Evolutionary conservation across 2,888 invertebrate species (phyloP).

Genomic region (Eretmocerus hayati): DNA sequence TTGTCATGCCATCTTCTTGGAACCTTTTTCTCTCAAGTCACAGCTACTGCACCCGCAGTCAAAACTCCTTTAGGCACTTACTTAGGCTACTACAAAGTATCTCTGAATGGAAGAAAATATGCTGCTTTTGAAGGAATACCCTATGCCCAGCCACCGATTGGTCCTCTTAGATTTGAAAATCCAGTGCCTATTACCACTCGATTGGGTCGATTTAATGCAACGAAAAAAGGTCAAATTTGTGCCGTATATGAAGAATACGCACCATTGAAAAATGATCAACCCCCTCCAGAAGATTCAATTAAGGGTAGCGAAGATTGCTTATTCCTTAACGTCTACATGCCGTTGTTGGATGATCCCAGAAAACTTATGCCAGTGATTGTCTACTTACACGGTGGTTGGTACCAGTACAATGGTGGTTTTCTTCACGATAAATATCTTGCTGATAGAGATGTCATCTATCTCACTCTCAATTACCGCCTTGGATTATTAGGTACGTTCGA

Average conservation of each 20-base stretch:
- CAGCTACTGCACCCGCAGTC: conserved; percentile 25
- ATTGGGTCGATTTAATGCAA: neutral
- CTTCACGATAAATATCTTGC: neutral
- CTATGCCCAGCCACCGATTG: conserved; percentile 2
- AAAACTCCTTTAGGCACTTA: neutral
- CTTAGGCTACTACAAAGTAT: neutral
- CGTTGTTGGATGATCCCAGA: neutral
- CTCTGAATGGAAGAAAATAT: neutral
- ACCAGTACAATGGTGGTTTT: neutral
- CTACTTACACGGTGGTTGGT: conserved; percentile 5
- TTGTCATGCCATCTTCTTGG: no score
- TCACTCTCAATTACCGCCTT: conserved; percentile 5
- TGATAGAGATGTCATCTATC: conserved; percentile 4
- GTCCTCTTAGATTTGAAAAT: conserved; percentile 1
- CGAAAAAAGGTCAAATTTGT: neutral
- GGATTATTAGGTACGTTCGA: conserved; percentile 1
- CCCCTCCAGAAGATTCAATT: neutral
- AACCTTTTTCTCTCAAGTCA: no score
- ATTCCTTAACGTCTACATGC: conserved; percentile 6
- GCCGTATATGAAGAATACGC: neutral
- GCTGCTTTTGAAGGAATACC: conserved; percentile 3
- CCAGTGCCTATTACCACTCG: neutral
- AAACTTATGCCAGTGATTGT: conserved; percentile 2
- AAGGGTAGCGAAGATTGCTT: conserved; percentile 2
- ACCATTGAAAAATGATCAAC: neutral